phyloP scores from a whole-genome alignment of 1,140 invertebrate species.

The Leptinotarsa defecta region DNA sequence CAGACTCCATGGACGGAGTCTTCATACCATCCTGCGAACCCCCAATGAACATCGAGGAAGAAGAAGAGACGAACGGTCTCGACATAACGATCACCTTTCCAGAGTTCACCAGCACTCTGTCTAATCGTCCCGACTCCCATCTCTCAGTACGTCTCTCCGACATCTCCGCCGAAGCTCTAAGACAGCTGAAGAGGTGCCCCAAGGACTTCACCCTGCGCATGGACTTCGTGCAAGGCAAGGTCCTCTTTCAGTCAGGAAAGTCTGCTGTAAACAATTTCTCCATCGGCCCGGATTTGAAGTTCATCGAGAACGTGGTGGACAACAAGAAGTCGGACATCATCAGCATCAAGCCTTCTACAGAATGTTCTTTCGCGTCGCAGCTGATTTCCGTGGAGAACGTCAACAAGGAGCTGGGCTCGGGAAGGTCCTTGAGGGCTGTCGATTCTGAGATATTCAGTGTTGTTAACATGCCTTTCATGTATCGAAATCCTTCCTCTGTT shows the following conservation, averaged over 20 bases:
- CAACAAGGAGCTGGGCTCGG: constrained; percentile 12
- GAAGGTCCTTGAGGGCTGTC: constrained; percentile 29
- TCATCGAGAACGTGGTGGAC: constrained; percentile 24
- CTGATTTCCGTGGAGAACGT: constrained; percentile 32
- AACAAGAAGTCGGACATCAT: constrained; percentile 34
- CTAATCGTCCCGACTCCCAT: constrained; percentile 24
- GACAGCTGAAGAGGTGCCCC: constrained; percentile 33
- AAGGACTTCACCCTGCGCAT: constrained; percentile 38
- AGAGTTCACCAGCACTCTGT: constrained; percentile 28
- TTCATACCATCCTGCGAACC: constrained; percentile 34
- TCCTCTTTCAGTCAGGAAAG: constrained; percentile 34
- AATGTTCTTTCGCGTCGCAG: constrained; percentile 34
- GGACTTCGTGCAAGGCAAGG: constrained; percentile 35
- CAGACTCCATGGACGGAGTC: constrained; percentile 35
- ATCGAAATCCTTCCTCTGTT: constrained; percentile 11
- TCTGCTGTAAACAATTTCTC: constrained; percentile 29
- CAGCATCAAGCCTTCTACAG: constrained; percentile 36
- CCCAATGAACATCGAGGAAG: constrained; percentile 31
- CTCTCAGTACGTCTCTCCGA: constrained; percentile 31
- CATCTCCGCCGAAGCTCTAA: constrained; percentile 35
- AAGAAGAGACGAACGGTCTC: constrained; percentile 31
- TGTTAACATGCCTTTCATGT: constrained; percentile 26
- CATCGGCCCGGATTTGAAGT: constrained; percentile 34
- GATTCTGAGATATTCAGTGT: constrained; percentile 37
- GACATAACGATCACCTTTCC: constrained; percentile 37